Base-by-base conservation (phyloP, 2,797 vertebrate genomes). In the Australoheros facetus region DNA sequence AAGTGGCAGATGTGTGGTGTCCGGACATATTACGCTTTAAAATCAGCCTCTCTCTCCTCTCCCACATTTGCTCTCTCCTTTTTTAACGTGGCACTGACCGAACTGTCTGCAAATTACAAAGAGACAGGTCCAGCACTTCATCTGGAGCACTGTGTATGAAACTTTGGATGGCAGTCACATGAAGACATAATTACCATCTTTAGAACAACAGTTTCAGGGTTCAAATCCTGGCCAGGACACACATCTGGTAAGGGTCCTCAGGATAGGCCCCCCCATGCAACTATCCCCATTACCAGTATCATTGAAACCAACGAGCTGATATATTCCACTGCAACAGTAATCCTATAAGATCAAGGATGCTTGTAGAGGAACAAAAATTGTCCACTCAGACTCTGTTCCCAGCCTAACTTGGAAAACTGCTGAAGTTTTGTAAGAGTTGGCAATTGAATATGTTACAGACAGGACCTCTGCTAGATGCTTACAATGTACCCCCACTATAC, bases 1-100 rank as follows among this genome's bases (percentile, higher is more conserved):
- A 2, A 77, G 39, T 26, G 19, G 51, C n/a, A 13, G 77, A 78
- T 78, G 73, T 79, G 78, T 53, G 77, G 85, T 82, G 60, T 70
- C 2, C 5, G 42, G 69, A 77, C 56, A 71, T 58, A 77, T 69
- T 70, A 74, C 78, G 51, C 26, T 84, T 83, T 75, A 55, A 80
- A 37, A 71, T 85, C 69, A 58, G 64, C 45, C 39, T 64, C 37
- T 21, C 60, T 39, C 19, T 64, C 42, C 16, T 4, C 13, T 39
- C 32, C 13, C 30, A 23, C 7, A 39, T n/a, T 16, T 42, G 48
- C 14, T 45, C 14, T 45, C 4, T 32, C 21, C 28, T 69, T 64
- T 17, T 37, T 59, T 42, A 6, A 57, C 71, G 64, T 83, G 37
- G n/a, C 37, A 21, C 14, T 13, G 48, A 51, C 48, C 19, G 14